These are phyloP conservation scores for Limonius californicus DNA, from an alignment of 1,140 invertebrate genomes.

Conservation along the genomic window DNA sequence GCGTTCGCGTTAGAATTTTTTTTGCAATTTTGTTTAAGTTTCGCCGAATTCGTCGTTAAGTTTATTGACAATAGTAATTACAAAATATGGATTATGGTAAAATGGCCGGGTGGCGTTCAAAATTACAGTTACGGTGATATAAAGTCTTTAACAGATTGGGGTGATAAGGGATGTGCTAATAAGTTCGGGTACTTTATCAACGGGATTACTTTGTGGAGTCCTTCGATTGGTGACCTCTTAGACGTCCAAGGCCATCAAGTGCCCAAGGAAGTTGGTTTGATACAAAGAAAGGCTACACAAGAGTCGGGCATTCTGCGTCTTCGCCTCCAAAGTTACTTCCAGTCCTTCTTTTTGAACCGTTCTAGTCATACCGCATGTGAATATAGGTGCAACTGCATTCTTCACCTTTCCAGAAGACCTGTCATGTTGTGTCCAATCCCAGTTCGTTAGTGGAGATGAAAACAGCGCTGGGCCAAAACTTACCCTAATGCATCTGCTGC, in stretches of 20 bases:
- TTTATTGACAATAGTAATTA: too few relatives aligned
- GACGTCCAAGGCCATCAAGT: conserved; percentile 1
- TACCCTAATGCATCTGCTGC: conserved; percentile 15
- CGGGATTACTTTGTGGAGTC: too few relatives aligned
- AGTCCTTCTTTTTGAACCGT: neutral
- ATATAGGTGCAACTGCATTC: conserved; percentile 23
- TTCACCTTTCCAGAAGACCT: conserved; percentile 13
- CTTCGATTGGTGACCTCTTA: neutral
- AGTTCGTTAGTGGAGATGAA: neutral
- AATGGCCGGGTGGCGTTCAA: too few relatives aligned
- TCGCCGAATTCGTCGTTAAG: too few relatives aligned
- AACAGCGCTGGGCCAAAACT: neutral
- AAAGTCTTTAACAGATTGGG: too few relatives aligned
- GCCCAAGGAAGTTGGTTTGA: conserved; percentile 3
- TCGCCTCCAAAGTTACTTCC: neutral
- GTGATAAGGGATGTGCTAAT: too few relatives aligned
- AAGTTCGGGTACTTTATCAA: too few relatives aligned
- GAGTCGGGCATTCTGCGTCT: neutral
- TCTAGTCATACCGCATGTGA: conserved; percentile 9
- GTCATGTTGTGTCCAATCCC: neutral
- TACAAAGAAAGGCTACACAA: neutral
- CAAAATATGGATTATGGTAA: too few relatives aligned
- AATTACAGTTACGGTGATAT: too few relatives aligned
- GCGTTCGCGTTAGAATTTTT: neutral
- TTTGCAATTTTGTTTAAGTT: neutral